A percentile compares a stretch with the other conserved stretches of the same genome.
These are phyloP conservation scores for Cremastinae sp. DNA, from an alignment of 2,888 invertebrate species.

Conservation along the genomic window DNA sequence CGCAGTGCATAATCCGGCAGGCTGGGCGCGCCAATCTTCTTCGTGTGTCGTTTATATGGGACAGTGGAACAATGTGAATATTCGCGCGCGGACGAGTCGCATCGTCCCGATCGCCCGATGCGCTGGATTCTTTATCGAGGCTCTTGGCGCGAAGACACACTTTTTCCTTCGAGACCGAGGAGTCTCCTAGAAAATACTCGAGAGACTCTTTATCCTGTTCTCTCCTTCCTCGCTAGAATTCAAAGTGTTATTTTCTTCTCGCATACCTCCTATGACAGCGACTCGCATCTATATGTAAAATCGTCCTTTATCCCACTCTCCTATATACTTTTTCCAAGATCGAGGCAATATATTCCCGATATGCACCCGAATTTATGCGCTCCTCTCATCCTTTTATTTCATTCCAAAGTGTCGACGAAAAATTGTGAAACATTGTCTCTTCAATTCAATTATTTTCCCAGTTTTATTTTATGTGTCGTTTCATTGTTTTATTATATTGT, in stretches of 20 bases:
- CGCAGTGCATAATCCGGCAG: constrained; percentile 74
- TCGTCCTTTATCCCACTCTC: background rate
- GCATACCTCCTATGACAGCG: constrained; percentile 7
- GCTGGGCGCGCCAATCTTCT: constrained; percentile 50
- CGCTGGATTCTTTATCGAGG: constrained; percentile 52
- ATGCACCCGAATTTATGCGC: constrained; percentile 10
- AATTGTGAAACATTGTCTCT: background rate
- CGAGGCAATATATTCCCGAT: constrained; percentile 28
- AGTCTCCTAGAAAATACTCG: constrained; percentile 14
- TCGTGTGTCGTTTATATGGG: constrained; percentile 33
- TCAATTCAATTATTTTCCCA: background rate
- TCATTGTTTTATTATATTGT: too few species aligned
- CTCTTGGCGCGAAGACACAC: constrained; percentile 24
- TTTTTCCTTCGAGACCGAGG: background rate
- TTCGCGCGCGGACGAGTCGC: constrained; percentile 29
- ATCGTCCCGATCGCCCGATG: constrained; percentile 42
- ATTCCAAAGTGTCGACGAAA: constrained; percentile 16
- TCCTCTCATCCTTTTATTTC: constrained; percentile 38
- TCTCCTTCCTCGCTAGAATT: constrained; percentile 30
- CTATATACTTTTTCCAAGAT: constrained; percentile 11
- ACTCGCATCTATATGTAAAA: background rate
- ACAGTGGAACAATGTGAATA: constrained; percentile 36
- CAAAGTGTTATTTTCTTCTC: constrained; percentile 51
- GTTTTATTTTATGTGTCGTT: too few species aligned
- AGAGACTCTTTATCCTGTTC: constrained; percentile 22